A percentile compares a stretch with the other conserved stretches of the same genome.
phyloP scores from a whole-genome alignment of 30 jellyfish, hydroid and myxozoan species.

The Chrysaora quinquecirrha region DNA sequence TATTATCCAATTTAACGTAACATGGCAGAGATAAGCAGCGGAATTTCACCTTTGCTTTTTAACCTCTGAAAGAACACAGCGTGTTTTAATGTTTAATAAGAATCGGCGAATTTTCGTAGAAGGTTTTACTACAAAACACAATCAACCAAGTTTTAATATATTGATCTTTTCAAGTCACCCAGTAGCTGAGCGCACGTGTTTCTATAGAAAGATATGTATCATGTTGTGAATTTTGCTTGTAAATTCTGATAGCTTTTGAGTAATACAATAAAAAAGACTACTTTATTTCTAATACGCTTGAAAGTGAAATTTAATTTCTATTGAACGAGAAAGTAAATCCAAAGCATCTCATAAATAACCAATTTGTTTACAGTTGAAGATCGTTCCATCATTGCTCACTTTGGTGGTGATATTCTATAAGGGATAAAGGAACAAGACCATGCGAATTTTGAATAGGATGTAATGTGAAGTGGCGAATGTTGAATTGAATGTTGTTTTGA shows the following conservation, averaged over 20 bases:
- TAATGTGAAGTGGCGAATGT: too few species aligned
- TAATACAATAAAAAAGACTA: not conserved
- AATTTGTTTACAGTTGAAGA: not conserved
- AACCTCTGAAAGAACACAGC: conserved; percentile 1
- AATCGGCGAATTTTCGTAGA: not conserved
- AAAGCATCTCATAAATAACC: not conserved
- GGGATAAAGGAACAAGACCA: too few species aligned
- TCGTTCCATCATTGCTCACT: not conserved
- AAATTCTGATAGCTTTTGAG: not conserved
- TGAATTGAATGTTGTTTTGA: too few species aligned
- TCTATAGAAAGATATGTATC: not conserved
- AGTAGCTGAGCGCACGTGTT: not conserved
- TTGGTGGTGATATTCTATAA: too few species aligned
- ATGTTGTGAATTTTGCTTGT: not conserved
- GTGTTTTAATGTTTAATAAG: not conserved
- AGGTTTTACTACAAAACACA: not conserved
- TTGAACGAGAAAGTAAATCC: not conserved
- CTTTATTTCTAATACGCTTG: not conserved
- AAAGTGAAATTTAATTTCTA: not conserved
- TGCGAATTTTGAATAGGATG: too few species aligned
- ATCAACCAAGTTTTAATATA: not conserved
- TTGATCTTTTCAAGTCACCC: not conserved
- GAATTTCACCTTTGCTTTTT: conserved; percentile 6
- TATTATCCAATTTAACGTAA: too few species aligned
- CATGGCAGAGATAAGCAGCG: conserved; percentile 8